Conservation (phyloP, 1,140 invertebrate genomes). For the Temnothorax longispinosus region DNA sequence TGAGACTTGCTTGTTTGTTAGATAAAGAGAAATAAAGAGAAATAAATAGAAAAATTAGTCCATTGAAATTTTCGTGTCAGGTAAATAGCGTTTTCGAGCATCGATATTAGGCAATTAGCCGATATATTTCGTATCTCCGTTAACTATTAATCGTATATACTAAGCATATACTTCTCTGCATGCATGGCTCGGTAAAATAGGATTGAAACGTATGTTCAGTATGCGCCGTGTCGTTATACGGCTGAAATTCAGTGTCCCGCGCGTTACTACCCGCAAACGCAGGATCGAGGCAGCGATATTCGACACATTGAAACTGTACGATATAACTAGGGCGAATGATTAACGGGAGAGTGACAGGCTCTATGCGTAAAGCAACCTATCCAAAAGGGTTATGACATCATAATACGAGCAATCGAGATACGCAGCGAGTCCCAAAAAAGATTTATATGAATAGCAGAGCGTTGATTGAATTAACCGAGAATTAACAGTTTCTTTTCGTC, state of each 20-base stretch:
- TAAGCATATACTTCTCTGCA: conserved; percentile 60
- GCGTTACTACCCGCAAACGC: conserved; percentile 41
- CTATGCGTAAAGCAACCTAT: conserved; percentile 57
- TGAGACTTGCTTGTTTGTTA: background rate
- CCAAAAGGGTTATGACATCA: conserved; percentile 42
- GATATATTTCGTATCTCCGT: conserved; percentile 67
- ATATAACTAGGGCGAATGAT: conserved; percentile 35
- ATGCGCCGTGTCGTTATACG: conserved; percentile 27
- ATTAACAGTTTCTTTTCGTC: background rate
- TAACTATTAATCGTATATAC: conserved; percentile 37
- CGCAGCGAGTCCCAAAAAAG: conserved; percentile 48
- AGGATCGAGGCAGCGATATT: conserved; percentile 7
- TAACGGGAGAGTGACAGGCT: conserved; percentile 34
- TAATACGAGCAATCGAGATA: conserved; percentile 47
- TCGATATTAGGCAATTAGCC: background rate
- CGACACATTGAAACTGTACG: conserved; percentile 33
- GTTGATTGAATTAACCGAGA: background rate
- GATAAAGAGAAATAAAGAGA: conserved; percentile 3
- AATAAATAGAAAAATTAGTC: background rate
- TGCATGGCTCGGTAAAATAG: conserved; percentile 57
- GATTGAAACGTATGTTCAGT: conserved; percentile 19
- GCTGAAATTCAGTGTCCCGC: conserved; percentile 30
- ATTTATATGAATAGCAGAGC: conserved; percentile 1
- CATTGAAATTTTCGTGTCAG: background rate
- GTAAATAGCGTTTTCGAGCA: background rate